Percentiles rank a stretch among this genome's conserved stretches.
Evolutionary conservation across 2,113 vertebrate genomes (phyloP).

Genomic region (Ciconia stormi): DNA sequence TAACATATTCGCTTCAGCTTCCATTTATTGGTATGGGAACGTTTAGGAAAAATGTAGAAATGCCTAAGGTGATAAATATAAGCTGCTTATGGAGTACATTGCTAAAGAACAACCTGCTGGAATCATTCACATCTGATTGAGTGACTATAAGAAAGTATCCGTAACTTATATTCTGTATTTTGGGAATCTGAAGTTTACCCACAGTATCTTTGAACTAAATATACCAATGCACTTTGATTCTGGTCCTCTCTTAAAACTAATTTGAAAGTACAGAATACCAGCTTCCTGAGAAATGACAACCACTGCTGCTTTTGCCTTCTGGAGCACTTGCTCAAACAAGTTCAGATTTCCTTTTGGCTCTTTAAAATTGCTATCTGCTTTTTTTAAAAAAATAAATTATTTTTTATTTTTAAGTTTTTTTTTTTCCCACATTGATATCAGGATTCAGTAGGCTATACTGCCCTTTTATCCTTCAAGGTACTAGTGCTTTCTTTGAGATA

Average conservation of each 20-base stretch:
- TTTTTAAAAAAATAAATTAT: neutral
- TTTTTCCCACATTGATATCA: neutral
- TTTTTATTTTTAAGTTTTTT: neutral
- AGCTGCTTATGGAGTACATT: neutral
- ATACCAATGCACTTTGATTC: neutral
- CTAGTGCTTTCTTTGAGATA: neutral
- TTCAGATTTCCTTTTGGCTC: neutral
- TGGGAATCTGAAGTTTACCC: neutral
- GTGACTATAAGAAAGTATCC: neutral
- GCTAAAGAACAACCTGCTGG: neutral
- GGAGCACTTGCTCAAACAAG: neutral
- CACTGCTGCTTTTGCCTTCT: conserved; percentile 14
- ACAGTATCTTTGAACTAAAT: neutral
- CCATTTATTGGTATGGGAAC: neutral
- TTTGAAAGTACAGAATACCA: neutral
- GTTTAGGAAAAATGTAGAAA: neutral
- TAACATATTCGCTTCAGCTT: neutral
- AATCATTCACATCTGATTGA: neutral
- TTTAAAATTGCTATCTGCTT: neutral
- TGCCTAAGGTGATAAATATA: neutral
- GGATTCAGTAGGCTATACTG: neutral
- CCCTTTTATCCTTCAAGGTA: neutral
- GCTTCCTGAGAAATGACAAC: neutral
- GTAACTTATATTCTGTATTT: neutral
- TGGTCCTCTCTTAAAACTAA: neutral